Percentiles rank a stretch among this genome's conserved stretches.
These are phyloP conservation scores for Delichon dasypus DNA, from an alignment of 2,797 vertebrate species.

Conservation along the genomic window DNA sequence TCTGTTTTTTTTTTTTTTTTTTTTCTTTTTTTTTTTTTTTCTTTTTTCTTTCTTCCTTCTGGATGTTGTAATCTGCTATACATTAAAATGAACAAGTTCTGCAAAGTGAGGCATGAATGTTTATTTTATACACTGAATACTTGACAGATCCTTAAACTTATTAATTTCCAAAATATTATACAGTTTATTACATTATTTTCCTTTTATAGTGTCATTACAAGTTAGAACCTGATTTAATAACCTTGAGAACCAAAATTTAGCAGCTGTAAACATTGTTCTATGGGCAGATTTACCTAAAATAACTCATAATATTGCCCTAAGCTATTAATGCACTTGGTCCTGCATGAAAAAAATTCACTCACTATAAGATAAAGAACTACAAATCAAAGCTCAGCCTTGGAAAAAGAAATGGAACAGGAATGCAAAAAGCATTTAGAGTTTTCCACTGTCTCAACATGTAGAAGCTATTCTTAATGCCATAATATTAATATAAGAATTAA, in stretches of 20 bases:
- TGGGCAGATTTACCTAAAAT: slow-evolving; percentile 36
- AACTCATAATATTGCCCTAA: not conserved
- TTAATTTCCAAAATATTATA: not conserved
- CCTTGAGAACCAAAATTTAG: slow-evolving; percentile 1
- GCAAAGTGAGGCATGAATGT: not conserved
- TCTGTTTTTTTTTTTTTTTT: not conserved
- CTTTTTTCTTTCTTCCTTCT: not conserved
- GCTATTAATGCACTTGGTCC: slow-evolving; percentile 35
- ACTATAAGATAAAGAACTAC: not conserved
- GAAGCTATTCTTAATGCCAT: not conserved
- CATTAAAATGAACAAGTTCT: slow-evolving; percentile 27
- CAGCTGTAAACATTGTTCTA: not conserved
- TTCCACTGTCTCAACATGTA: slow-evolving; percentile 21
- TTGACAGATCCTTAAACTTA: slow-evolving; percentile 12
- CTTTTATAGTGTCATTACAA: not conserved
- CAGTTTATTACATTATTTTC: not conserved
- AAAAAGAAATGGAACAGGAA: slow-evolving; percentile 8
- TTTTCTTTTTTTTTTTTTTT: not conserved
- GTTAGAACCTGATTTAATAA: slow-evolving; percentile 2
- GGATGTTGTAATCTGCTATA: not conserved
- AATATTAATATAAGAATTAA: not conserved
- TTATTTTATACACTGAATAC: not conserved
- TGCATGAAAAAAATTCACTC: not conserved
- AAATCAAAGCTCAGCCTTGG: slow-evolving; percentile 28
- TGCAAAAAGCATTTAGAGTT: slow-evolving; percentile 10